phyloP scores from a whole-genome alignment of 1,140 invertebrate species.

The Triops longicaudatus region DNA sequence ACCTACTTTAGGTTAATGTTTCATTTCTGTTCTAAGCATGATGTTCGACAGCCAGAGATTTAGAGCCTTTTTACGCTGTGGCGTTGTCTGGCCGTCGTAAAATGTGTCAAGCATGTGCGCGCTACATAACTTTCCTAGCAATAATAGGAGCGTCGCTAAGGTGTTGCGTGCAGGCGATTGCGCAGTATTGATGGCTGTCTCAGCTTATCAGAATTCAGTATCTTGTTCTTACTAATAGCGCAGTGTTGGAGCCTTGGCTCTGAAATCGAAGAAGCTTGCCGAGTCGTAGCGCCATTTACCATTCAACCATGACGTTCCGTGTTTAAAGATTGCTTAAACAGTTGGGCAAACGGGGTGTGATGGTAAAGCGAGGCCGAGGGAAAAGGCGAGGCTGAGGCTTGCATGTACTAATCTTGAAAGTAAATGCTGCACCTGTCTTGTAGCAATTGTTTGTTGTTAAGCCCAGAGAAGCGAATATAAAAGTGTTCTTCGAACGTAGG shows the following conservation, averaged over 20 bases:
- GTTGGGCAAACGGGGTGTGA: neutral
- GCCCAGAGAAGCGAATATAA: neutral
- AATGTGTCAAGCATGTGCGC: neutral
- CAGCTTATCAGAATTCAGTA: neutral
- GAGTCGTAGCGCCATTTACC: neutral
- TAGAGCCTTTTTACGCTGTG: neutral
- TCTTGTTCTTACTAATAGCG: neutral
- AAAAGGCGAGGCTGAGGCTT: neutral
- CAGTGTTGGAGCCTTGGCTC: neutral
- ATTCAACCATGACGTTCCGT: neutral
- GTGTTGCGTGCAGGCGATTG: neutral
- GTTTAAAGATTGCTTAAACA: neutral
- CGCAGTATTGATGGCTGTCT: neutral
- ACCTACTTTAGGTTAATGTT: too few species aligned
- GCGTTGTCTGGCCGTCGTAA: neutral
- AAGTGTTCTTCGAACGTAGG: neutral
- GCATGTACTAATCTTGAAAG: neutral
- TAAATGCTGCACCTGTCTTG: slow-evolving; percentile 4
- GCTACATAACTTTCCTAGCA: neutral
- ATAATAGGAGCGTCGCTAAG: neutral
- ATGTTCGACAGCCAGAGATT: too few species aligned
- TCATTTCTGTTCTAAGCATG: too few species aligned
- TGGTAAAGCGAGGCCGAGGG: neutral
- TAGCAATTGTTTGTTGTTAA: neutral
- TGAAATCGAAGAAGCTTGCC: neutral